These are phyloP conservation scores for Thermophis baileyi DNA, from an alignment of 2,113 vertebrate species.

Conservation along the genomic window DNA sequence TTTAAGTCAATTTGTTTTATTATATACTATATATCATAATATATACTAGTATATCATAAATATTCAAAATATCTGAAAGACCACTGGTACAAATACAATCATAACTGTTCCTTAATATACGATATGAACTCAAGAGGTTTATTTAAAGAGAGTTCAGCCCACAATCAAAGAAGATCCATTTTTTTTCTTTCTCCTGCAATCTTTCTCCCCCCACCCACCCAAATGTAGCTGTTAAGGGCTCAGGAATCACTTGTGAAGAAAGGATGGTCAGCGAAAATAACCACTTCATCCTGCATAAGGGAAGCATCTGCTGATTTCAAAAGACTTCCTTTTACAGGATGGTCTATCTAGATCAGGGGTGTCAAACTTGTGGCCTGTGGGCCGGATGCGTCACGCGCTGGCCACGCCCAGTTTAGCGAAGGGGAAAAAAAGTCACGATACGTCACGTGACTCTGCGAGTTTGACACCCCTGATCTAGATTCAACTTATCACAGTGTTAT, in stretches of 20 bases:
- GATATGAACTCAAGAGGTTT: background rate
- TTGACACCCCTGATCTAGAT: background rate
- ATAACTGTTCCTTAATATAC: background rate
- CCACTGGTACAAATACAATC: background rate
- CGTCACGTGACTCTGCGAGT: too few relatives aligned
- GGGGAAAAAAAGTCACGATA: rapidly evolving
- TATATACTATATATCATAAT: background rate
- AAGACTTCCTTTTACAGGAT: background rate
- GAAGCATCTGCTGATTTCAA: background rate
- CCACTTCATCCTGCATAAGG: background rate
- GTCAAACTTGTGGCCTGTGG: too few relatives aligned
- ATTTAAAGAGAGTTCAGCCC: background rate
- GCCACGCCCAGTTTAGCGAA: too few relatives aligned
- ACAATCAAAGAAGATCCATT: background rate
- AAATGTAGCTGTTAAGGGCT: background rate
- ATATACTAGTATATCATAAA: background rate
- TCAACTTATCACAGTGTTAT: background rate
- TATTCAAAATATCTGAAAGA: background rate
- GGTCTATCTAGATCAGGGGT: background rate
- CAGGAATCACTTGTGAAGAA: background rate
- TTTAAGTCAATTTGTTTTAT: background rate
- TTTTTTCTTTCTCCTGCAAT: background rate
- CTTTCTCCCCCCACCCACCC: too few relatives aligned
- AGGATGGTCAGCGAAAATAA: background rate
- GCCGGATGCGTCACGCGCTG: rapidly evolving